phyloP scores from a whole-genome alignment of 1,140 invertebrate species.

The Pachyrhynchus sulphureomaculatus region DNA sequence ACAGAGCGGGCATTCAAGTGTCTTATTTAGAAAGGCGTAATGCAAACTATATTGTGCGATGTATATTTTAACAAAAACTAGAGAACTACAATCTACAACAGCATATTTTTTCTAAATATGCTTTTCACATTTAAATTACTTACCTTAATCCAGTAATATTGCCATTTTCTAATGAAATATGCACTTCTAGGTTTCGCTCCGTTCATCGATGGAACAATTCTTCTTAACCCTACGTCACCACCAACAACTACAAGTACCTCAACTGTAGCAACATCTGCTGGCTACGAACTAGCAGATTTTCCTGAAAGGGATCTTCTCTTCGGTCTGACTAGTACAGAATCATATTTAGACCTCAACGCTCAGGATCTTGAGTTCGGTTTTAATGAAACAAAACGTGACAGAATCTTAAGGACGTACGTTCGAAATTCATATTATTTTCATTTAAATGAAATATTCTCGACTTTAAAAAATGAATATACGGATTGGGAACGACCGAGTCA shows the following conservation, averaged over 20 bases:
- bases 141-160: not conserved
- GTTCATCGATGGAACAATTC: conserved; percentile 82
- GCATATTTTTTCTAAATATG: not conserved
- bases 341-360: conserved; percentile 74
- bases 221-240: conserved; percentile 58
- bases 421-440: conserved; percentile 87
- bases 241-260: conserved; percentile 37
- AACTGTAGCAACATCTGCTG: conserved; percentile 60
- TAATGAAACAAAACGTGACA: conserved; percentile 79
- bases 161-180: not conserved
- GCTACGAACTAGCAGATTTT: conserved; percentile 80
- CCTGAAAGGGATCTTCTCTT: conserved; percentile 77
- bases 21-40: too few relatives aligned
- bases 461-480: conserved; percentile 89
- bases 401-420: conserved; percentile 84
- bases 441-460: conserved; percentile 87
- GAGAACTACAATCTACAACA: too few relatives aligned
- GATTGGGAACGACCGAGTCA: conserved; percentile 82
- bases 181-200: conserved; percentile 72
- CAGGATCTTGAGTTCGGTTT: conserved; percentile 81
- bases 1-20: too few relatives aligned
- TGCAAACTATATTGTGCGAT: too few relatives aligned
- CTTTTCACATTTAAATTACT: too few relatives aligned
- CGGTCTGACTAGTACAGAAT: conserved; percentile 69
- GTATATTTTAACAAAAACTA: too few relatives aligned